phyloP scores from a whole-genome alignment of 2,888 invertebrate genomes.

The Tromatobia lineatoria region DNA sequence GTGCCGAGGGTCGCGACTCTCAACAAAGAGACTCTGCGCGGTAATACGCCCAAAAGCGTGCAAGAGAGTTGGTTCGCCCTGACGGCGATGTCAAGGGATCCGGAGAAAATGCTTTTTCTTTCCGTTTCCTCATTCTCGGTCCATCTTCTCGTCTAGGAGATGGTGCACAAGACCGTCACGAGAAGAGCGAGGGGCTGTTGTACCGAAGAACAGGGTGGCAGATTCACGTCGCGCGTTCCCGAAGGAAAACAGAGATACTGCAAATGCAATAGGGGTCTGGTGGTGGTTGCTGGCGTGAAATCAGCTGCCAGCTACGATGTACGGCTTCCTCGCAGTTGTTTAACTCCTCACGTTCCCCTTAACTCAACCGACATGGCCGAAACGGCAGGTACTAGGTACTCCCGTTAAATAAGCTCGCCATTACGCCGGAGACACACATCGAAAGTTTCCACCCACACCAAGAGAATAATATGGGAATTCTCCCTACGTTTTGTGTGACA shows the following conservation, averaged over 20 bases:
- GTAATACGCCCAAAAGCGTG: constrained; percentile 56
- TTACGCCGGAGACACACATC: constrained; percentile 23
- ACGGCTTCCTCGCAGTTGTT: constrained; percentile 76
- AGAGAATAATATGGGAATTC: not conserved
- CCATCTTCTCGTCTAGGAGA: constrained; percentile 35
- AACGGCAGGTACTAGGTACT: constrained; percentile 16
- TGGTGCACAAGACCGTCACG: constrained; percentile 6
- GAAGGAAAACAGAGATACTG: constrained; percentile 63
- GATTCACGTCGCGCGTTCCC: constrained; percentile 58
- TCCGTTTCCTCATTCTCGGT: constrained; percentile 47
- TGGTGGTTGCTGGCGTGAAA: constrained; percentile 79
- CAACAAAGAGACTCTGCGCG: not conserved
- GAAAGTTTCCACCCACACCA: constrained; percentile 34
- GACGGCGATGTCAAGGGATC: constrained; percentile 63
- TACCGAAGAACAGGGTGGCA: constrained; percentile 37
- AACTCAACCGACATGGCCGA: constrained; percentile 46
- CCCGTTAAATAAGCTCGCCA: constrained; percentile 52
- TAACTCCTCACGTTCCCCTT: constrained; percentile 72
- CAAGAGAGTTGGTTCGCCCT: constrained; percentile 41
- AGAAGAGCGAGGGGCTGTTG: constrained; percentile 39
- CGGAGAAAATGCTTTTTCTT: constrained; percentile 63
- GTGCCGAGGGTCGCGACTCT: constrained; percentile 50
- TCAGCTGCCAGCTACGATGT: constrained; percentile 80
- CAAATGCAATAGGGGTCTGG: constrained; percentile 67
- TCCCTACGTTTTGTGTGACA: no score